phyloP scores from a whole-genome alignment of 2,888 invertebrate species.

The Amblyteles armatorius region DNA sequence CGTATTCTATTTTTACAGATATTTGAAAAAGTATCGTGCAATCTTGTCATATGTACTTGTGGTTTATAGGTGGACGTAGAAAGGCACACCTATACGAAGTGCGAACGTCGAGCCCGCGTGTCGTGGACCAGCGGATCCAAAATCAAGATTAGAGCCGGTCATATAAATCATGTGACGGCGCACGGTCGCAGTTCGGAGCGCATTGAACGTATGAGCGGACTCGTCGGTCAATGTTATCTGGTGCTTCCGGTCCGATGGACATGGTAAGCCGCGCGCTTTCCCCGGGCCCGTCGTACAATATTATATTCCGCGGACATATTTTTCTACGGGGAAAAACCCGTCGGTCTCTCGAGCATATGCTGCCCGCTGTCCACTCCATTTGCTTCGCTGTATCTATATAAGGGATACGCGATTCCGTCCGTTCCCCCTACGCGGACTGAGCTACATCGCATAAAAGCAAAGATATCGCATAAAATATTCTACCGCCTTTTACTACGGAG shows the following conservation, averaged over 20 bases:
- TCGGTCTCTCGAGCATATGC: slow-evolving; percentile 81
- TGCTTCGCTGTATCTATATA: slow-evolving; percentile 79
- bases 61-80: slow-evolving; percentile 3
- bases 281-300: slow-evolving; percentile 57
- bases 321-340: slow-evolving; percentile 36
- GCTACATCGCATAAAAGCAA: slow-evolving; percentile 18
- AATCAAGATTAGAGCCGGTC: slow-evolving; percentile 78
- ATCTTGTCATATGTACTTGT: neutral
- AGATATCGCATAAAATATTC: slow-evolving; percentile 23
- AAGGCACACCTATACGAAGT: neutral
- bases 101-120: neutral
- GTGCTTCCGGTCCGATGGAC: slow-evolving; percentile 82
- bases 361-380: slow-evolving; percentile 85
- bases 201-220: slow-evolving; percentile 37
- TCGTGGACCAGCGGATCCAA: slow-evolving; percentile 48
- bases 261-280: slow-evolving; percentile 68
- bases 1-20: neutral
- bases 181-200: slow-evolving; percentile 41
- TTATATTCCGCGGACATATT: slow-evolving; percentile 59
- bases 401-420: slow-evolving; percentile 32
- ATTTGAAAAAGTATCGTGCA: too few species aligned
- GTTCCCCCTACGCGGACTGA: slow-evolving; percentile 10
- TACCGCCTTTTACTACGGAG: slow-evolving; percentile 5
- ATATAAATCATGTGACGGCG: slow-evolving; percentile 71
- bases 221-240: slow-evolving; percentile 82